phyloP scores from a whole-genome alignment of 2,888 invertebrate genomes.

The Drosophila subsilvestris region DNA sequence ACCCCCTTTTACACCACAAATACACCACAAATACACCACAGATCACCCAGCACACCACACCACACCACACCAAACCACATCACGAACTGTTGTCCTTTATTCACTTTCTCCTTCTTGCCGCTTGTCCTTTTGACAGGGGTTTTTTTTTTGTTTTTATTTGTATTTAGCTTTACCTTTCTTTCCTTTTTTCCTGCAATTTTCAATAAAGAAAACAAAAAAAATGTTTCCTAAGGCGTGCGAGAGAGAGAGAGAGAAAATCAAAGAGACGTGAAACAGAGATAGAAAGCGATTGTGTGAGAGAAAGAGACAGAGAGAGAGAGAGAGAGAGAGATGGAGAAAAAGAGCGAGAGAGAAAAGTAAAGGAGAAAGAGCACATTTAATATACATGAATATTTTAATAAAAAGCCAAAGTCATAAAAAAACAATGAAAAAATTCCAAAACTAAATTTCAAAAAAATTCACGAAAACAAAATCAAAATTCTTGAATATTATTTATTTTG shows the following conservation, averaged over 20 bases:
- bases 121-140: background rate
- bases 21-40: background rate
- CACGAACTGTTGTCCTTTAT: background rate
- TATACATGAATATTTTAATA: conserved; percentile 61
- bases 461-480: conserved; percentile 27
- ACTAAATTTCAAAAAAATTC: conserved; percentile 36
- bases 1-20: background rate
- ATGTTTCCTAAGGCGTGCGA: conserved; percentile 30
- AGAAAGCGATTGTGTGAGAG: conserved; percentile 52
- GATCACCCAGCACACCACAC: background rate
- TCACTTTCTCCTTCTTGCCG: conserved; percentile 1
- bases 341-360: conserved; percentile 59
- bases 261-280: background rate
- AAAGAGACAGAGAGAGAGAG: conserved; percentile 34
- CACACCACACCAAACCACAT: too few species aligned
- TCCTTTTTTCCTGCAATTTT: conserved; percentile 7
- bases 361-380: conserved; percentile 70
- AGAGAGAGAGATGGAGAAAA: conserved; percentile 23
- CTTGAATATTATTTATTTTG: conserved; percentile 25
- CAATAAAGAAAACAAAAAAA: background rate
- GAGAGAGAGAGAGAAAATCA: conserved; percentile 12
- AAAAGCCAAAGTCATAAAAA: conserved; percentile 81
- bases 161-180: conserved; percentile 8
- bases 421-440: conserved; percentile 34
- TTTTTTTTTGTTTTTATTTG: conserved; percentile 6